Base-by-base conservation (phyloP, 2,797 vertebrate species). In the Pyrocephalus nanus region DNA sequence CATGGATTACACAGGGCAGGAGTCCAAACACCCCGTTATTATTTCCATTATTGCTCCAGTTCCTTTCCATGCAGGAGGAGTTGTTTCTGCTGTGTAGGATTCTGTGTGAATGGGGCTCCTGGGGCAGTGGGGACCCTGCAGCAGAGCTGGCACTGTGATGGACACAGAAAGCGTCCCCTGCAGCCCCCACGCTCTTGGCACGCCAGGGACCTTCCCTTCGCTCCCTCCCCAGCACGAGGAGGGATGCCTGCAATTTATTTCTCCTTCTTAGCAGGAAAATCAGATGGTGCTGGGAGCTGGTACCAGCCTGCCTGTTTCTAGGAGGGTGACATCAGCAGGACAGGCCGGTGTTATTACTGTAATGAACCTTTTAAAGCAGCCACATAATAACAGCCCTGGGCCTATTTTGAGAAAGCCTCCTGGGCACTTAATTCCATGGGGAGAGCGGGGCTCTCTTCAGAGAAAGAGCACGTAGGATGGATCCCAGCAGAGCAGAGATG, bases 391-490 rank as follows among this genome's bases (percentile, higher is more conserved):
- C 73, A 85, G 77, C 84, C 92, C 76, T 8, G 60, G 53, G 91
- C 55, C 86, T 92, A 85, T 93, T 96, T 95, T 22, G 40, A 91
- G 92, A 58, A 79, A 69, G n/a, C n/a, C 89, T 94, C 83, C 95
- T 11, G 84, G 87, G 94, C 3, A 18, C 43, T 88, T 81, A 93
- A 88, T 93, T 91, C 91, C 86, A 43, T 3, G 38, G 95, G 81
- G 74, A 67, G 75, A 2, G 20, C 32, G 27, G 54, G 87, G 80
- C 22, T 8, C 85, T 94, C 88, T 78, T 36, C 51, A 22, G 54
- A 72, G 91, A 90, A 85, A 76, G 92, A 57, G 66, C 73, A 14
- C 4, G 91, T 93, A 11, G 91, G 93, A 75, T 51, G 91, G 86
- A 53, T 48, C 6, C 2, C 53, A 58, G 90, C 4, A 0, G 86